Evolutionary conservation across 2,113 vertebrate species (phyloP), one percentile per base, ranked within the genome.

Genomic region (Dicrurus megarhynchus): DNA sequence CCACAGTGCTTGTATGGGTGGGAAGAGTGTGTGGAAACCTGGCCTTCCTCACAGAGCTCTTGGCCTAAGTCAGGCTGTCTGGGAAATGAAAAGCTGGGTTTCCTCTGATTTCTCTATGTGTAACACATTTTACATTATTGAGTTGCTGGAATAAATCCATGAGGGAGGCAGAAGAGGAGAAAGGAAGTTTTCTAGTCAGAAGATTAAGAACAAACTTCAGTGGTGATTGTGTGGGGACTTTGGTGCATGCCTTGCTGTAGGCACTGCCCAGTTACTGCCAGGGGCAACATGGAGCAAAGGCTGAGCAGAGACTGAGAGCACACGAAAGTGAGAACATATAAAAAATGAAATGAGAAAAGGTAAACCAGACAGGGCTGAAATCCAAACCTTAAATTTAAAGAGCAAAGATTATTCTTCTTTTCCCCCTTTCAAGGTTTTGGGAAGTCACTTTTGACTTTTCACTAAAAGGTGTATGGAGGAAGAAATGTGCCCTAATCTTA

Each of bases 181-280:
- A 82, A 73, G 42, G 57, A 83, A 80, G 39, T 9, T 57, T 85
- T 73, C 11, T 35, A 16, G 28, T 44, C 39, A 60, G 67, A 67
- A 74, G 41, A 37, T 33, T 15, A 63, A 70, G 37, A 37, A 10
- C 24, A 60, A 90, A 30, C 11, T n/a, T 8, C 44, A 59, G 39
- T 7, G 28, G 27, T 4, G 37, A 6, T 14, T 1, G 0, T 55
- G 27, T 7, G 35, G 46, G 24, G 52, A 9, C 6, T 76, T 50
- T 1, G 14, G 33, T 19, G 22, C 10, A 18, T 55, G 42, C 35
- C 60, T 80, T 35, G 13, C 24, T 42, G 46, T 4, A 16, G 42
- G 73, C 64, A 22, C 33, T 77, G 56, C 60, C 53, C 21, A 3
- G 3, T 13, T 35, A 24, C 35, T 50, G 30, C 16, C 37, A 5